Evolutionary conservation across 2,797 vertebrate genomes (phyloP), one percentile per base, ranked within the genome.

Genomic region (Melanotaenia trifasciata): DNA sequence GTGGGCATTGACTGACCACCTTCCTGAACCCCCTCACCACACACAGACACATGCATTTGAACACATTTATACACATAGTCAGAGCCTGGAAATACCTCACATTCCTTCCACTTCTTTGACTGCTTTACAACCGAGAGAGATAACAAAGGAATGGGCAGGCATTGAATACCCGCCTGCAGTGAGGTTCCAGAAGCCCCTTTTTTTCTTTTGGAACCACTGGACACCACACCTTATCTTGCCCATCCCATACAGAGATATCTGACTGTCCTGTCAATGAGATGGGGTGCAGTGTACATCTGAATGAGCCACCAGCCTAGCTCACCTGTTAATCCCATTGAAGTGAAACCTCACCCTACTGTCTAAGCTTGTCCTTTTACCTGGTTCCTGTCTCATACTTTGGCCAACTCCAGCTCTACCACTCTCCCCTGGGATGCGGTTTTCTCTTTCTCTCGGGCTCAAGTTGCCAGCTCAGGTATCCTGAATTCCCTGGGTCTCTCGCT

Each of bases 71-170:
- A 69, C 66, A 81, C 72, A 58, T 56, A 68, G 80, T 90, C 88
- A 90, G 89, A 86, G 82, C 80, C 82, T 90, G 82, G 87, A 92
- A 93, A 94, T 94, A 90, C 90, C 87, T 91, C 72, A 90, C 90
- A 94, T 94, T 93, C 93, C 89, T 94, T 92, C 89, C 87, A 89
- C 87, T 90, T 91, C 85, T 85, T 83, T 86, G 85, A 74, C 91
- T 92, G 86, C 89, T 91, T 84, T 84, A 89, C 71, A 81, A 87
- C 90, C 88, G 85, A 85, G 87, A 80, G 81, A 90, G 91, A 94
- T 92, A 92, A 92, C 89, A 92, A 92, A 93, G 87, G 86, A 92
- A 90, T 81, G 86, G 90, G 76, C 83, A 84, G 80, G 61, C 84
- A 74, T 38, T 80, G 84, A 90, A 81, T 81, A 84, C 81, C 82